Conservation (phyloP, 2,888 invertebrate genomes). For the Hyalella azteca region DNA sequence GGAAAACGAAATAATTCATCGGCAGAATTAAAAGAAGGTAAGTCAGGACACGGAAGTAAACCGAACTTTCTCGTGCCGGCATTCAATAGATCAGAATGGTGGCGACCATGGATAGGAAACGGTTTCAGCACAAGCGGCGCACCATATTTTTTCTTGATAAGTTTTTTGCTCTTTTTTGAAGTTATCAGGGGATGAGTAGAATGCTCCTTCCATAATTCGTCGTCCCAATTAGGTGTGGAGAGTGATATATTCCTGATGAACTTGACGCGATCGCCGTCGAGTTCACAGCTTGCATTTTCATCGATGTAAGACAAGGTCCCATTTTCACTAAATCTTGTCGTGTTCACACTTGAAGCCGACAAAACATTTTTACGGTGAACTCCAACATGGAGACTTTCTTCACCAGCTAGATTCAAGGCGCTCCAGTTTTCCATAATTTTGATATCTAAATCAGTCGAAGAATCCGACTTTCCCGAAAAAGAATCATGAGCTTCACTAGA, state of each 20-base stretch:
- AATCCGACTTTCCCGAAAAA: too few species aligned
- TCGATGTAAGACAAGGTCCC: too few species aligned
- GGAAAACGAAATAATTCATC: background rate
- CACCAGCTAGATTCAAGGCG: too few species aligned
- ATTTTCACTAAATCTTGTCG: too few species aligned
- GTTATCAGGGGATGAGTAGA: background rate
- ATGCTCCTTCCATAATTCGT: background rate
- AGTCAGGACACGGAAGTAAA: background rate
- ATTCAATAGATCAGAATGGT: background rate
- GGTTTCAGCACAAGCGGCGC: background rate
- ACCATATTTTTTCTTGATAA: background rate
- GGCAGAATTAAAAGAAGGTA: background rate
- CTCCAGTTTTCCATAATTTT: too few species aligned
- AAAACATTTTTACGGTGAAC: too few species aligned
- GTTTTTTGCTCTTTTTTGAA: background rate
- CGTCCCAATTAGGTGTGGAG: background rate
- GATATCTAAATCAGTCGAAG: too few species aligned
- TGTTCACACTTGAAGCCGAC: too few species aligned
- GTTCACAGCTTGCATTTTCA: background rate
- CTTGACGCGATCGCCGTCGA: slow-evolving; percentile 12
- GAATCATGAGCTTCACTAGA: too few species aligned
- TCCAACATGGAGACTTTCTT: too few species aligned
- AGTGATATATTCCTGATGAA: background rate
- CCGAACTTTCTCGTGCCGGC: background rate
- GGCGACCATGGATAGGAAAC: background rate